Evolutionary conservation across 2,888 invertebrate species (phyloP), one percentile per base, ranked within the genome.

Genomic region (Lithophane leautieri): DNA sequence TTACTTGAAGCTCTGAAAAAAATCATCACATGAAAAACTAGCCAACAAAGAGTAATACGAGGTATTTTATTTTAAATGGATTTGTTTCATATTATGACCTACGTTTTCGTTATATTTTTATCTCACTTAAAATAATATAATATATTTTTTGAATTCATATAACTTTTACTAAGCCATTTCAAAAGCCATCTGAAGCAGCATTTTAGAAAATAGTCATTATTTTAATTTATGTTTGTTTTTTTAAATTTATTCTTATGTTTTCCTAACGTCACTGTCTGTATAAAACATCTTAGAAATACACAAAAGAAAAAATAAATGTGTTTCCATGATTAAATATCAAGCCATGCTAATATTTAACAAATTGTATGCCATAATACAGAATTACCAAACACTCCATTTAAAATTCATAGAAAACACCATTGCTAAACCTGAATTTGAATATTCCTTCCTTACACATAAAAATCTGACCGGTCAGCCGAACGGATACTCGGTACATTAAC

Each of bases 401-500:
- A 42, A 68, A 81, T 81, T 73, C 68, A 80, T 76, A 68, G 82
- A 85, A 84, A 77, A 81, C 22, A 47, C 69, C 52, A 79, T 58
- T 69, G 12, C 84, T 9, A 40, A 28, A 63, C 40, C 19, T 0
- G 14, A 54, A 76, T 80, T 73, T 76, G 50, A 79, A 82, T 82
- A 63, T 47, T 77, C 70, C 81, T 50, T 63, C 12, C 58, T 34
- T 25, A 8, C 12, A 50, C 54, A 77, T 73, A 81, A 78, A 82
- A 87, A 83, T 83, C 78, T 82, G 65, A 79, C 70, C 85, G 65
- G 73, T 50, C 76, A 42, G 65, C 70, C 25, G 66, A 76, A 85
- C 87, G 50, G 80, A 69, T 86, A 86, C 80, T 80, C 58, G 62
- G 76, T 86, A 85, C 83, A 86, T 86, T 89, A 85, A 79, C 82